These are phyloP conservation scores for Agrotis puta DNA, from an alignment of 2,888 invertebrate species.

Conservation along the genomic window DNA sequence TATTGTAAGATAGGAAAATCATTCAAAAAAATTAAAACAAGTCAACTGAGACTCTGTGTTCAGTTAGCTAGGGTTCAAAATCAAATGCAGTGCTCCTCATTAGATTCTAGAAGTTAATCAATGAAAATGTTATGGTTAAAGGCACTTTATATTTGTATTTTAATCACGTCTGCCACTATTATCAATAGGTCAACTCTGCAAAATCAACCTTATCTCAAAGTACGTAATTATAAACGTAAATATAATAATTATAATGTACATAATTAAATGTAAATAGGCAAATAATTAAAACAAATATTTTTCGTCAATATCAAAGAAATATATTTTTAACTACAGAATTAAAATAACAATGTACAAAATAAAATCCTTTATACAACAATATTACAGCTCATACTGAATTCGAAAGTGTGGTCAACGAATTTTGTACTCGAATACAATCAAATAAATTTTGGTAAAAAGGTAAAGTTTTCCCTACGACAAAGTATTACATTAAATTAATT, in stretches of 20 bases:
- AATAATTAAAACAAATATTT: slow-evolving; percentile 65
- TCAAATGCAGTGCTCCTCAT: slow-evolving; percentile 34
- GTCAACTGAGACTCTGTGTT: slow-evolving; percentile 28
- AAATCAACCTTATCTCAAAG: slow-evolving; percentile 60
- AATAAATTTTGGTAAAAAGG: slow-evolving; percentile 76
- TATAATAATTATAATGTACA: slow-evolving; percentile 52
- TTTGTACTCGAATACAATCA: slow-evolving; percentile 76
- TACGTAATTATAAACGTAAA: slow-evolving; percentile 59
- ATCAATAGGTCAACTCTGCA: slow-evolving; percentile 61
- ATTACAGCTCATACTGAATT: slow-evolving; percentile 69
- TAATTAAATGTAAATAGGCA: slow-evolving; percentile 56
- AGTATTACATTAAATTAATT: slow-evolving; percentile 67
- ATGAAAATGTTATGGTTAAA: slow-evolving; percentile 64
- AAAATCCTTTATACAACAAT: slow-evolving; percentile 78
- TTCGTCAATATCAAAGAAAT: slow-evolving; percentile 81
- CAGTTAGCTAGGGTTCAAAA: slow-evolving; percentile 32
- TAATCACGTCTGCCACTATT: slow-evolving; percentile 61
- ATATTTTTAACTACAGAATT: slow-evolving; percentile 82
- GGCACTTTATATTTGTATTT: slow-evolving; percentile 59
- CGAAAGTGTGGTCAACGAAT: slow-evolving; percentile 71
- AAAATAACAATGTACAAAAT: slow-evolving; percentile 81
- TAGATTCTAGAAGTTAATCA: slow-evolving; percentile 64
- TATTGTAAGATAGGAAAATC: slow-evolving; percentile 56
- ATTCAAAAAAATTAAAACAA: slow-evolving; percentile 36
- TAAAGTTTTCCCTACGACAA: slow-evolving; percentile 72